Conservation (phyloP, 2,888 invertebrate species). For the Idaea biselata region DNA sequence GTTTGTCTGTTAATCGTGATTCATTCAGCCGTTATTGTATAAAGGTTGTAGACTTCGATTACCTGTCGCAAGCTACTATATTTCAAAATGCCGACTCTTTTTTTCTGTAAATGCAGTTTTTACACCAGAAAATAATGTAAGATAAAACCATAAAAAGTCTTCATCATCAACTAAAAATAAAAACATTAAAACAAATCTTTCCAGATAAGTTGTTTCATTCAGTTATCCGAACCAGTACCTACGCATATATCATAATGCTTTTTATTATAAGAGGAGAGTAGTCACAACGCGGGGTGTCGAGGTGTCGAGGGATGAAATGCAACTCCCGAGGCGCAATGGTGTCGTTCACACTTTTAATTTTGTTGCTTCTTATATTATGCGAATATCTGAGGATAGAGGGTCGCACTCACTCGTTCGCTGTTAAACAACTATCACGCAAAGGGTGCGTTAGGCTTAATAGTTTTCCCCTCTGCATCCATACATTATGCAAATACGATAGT, state of each 20-base stretch:
- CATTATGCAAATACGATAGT: slow-evolving; percentile 79
- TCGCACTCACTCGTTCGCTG: slow-evolving; percentile 56
- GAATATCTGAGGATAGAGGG: slow-evolving; percentile 66
- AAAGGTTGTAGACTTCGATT: neutral
- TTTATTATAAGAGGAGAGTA: slow-evolving; percentile 63
- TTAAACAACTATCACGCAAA: slow-evolving; percentile 75
- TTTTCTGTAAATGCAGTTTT: too few species aligned
- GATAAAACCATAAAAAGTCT: too few species aligned
- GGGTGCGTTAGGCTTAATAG: slow-evolving; percentile 73
- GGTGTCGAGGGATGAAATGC: slow-evolving; percentile 27
- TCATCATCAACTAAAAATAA: slow-evolving; percentile 13
- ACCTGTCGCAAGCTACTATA: too few species aligned
- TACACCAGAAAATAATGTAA: too few species aligned
- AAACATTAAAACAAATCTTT: slow-evolving; percentile 41
- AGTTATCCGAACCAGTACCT: slow-evolving; percentile 67
- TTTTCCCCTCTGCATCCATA: slow-evolving; percentile 74
- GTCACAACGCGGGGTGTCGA: slow-evolving; percentile 45
- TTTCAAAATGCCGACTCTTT: too few species aligned
- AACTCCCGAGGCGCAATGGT: slow-evolving; percentile 54
- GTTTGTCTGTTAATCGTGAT: too few species aligned
- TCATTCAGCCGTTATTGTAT: too few species aligned
- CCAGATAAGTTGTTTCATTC: slow-evolving; percentile 58
- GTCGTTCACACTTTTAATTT: slow-evolving; percentile 80
- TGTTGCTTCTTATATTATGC: slow-evolving; percentile 74
- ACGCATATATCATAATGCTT: slow-evolving; percentile 74